Evolutionary conservation across 2,113 vertebrate genomes (phyloP).

Genomic region (Pipra filicauda): DNA sequence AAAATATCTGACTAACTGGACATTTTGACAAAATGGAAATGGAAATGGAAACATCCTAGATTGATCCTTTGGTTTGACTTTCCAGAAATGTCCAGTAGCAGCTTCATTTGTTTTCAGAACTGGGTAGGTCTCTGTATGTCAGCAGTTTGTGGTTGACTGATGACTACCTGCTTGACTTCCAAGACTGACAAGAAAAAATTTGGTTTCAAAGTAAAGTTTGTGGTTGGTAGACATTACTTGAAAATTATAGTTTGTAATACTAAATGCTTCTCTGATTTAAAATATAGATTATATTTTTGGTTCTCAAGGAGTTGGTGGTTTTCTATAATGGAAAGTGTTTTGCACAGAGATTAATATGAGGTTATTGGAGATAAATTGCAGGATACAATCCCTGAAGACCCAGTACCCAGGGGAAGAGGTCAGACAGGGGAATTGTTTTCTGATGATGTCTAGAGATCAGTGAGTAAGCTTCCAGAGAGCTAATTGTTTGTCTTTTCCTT

Average conservation of each 20-base stretch:
- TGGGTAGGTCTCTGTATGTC: background rate
- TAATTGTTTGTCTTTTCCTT: conserved; percentile 4
- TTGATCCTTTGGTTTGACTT: background rate
- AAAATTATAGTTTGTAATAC: conserved; percentile 6
- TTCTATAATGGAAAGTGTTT: background rate
- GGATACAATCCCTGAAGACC: background rate
- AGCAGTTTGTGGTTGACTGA: conserved; percentile 43
- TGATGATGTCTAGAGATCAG: background rate
- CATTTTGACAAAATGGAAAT: background rate
- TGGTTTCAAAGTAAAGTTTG: background rate
- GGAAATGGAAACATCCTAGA: background rate
- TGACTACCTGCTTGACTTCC: conserved; percentile 27
- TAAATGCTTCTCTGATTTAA: background rate
- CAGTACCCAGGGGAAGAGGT: background rate
- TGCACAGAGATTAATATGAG: background rate
- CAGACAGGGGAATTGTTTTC: background rate
- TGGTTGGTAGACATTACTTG: background rate
- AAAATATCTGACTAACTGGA: background rate
- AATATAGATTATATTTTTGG: background rate
- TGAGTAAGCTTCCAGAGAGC: background rate
- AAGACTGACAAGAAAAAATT: background rate
- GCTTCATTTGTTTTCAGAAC: background rate
- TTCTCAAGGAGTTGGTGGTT: background rate
- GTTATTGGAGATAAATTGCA: background rate
- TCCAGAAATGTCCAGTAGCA: background rate